Conservation (phyloP, 2,113 vertebrate genomes). For the Sorex araneus region DNA sequence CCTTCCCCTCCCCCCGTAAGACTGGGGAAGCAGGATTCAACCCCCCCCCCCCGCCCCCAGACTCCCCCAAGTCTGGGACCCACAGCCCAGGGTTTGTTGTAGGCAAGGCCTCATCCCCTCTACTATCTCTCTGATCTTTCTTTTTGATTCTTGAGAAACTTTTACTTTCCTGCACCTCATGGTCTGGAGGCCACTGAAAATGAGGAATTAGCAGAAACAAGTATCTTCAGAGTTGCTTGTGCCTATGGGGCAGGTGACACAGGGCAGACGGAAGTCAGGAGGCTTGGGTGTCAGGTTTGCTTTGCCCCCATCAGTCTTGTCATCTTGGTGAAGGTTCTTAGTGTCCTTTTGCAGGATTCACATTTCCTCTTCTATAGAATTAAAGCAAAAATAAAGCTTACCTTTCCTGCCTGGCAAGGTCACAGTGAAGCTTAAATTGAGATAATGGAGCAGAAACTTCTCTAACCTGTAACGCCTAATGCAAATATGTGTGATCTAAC, state of each 20-base stretch:
- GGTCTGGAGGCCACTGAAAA: not conserved
- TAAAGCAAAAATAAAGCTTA: constrained; percentile 46
- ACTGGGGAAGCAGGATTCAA: too few relatives aligned
- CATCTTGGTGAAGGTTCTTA: constrained; percentile 29
- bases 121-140: too few relatives aligned
- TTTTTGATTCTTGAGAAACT: not conserved
- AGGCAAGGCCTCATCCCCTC: too few relatives aligned
- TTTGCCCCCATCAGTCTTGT: not conserved
- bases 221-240: not conserved
- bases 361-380: constrained; percentile 47
- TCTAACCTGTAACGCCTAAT: constrained; percentile 54
- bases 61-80: too few relatives aligned
- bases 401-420: constrained; percentile 45
- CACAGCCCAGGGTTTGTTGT: too few relatives aligned
- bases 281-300: not conserved
- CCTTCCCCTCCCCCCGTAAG: too few relatives aligned
- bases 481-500: constrained; percentile 47
- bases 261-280: not conserved
- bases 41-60: too few relatives aligned
- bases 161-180: not conserved
- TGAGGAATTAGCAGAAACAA: not conserved
- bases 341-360: constrained; percentile 10
- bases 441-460: constrained; percentile 19
- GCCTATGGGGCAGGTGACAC: not conserved
- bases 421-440: constrained; percentile 33